Evolutionary conservation across 2,888 invertebrate genomes (phyloP), one percentile per base, ranked within the genome.

Genomic region (Gnatocerus cornutus): DNA sequence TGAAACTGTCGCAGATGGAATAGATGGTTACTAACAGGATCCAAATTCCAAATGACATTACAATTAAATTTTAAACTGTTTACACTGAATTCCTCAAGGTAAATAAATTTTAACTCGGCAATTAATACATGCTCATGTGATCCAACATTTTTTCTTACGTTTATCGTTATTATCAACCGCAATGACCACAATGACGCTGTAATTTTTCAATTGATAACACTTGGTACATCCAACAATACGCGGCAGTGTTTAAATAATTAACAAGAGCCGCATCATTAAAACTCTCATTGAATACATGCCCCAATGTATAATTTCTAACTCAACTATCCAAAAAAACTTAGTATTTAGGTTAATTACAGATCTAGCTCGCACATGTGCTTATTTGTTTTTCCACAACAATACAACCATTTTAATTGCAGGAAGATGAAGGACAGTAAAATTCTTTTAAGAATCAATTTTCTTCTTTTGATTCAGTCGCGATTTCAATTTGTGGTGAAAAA

Each of bases 171-270:
- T 21, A 21, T 21, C 2, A 21, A 21, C 21, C 21, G 21, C 2
- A 21, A 21, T 21, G 21, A 21, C 21, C n/a, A n/a, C n/a, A n/a
- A 46, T 46, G 46, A 46, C 46, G 12, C 3, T 8, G 27, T 21
- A 48, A 48, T 48, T 48, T 16, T 48, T 48, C 48, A 48, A 48
- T 48, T 48, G 48, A 48, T 21, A 48, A 48, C n/a, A 10, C 8
- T 48, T 48, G 2, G 3, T 1, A 45, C 10, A 45, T 45, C 12
- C 10, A 12, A 13, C 3, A 45, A 6, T 10, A 45, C 3, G 7
- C 10, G 12, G 7, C 45, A 2, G 3, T 12, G 10, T 45, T 13
- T 3, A 13, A 45, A 45, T 12, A 6, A 45, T 14, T 45, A 37
- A 37, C 6, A 37, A 37, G 9, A 37, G 10, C 1, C 4, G 21